Evolutionary conservation across 2,888 invertebrate species (phyloP).

Genomic region (Disparrhopalites patrizii): DNA sequence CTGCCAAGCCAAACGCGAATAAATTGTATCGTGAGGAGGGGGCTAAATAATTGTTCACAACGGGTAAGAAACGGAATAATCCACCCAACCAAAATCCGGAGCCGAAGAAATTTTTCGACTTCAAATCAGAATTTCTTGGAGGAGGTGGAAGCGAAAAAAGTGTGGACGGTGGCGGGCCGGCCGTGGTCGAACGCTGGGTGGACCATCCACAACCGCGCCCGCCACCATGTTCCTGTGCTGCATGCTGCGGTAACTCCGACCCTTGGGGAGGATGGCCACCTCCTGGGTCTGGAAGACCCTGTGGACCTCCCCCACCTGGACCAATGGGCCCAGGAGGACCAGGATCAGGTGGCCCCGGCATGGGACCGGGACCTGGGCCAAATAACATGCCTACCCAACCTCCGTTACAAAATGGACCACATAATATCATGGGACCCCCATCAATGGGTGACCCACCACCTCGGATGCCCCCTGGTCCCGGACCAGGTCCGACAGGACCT

Average conservation of each 20-base stretch:
- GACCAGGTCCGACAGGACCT: constrained; percentile 25
- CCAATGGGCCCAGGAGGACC: constrained; percentile 49
- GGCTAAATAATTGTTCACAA: constrained; percentile 37
- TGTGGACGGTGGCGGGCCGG: constrained; percentile 48
- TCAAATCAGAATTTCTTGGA: constrained; percentile 48
- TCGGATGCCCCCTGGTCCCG: constrained; percentile 33
- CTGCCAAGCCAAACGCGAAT: no score
- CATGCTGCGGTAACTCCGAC: constrained; percentile 49
- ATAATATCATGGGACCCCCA: constrained; percentile 47
- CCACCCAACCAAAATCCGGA: constrained; percentile 40
- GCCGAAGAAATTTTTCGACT: constrained; percentile 48
- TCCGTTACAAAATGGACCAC: constrained; percentile 49
- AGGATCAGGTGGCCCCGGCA: constrained; percentile 50
- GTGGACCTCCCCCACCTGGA: constrained; percentile 46
- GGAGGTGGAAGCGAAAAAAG: constrained; percentile 46
- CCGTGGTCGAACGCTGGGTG: constrained; percentile 56
- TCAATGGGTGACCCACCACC: constrained; percentile 39
- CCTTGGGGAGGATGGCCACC: constrained; percentile 47
- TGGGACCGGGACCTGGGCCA: constrained; percentile 48
- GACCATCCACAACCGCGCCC: constrained; percentile 54
- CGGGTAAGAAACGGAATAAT: constrained; percentile 49
- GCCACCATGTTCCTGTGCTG: constrained; percentile 48
- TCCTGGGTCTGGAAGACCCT: constrained; percentile 41
- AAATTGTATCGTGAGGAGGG: neutral
- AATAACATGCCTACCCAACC: constrained; percentile 45